phyloP scores from a whole-genome alignment of 2,797 vertebrate species.

The Muscicapa striata region DNA sequence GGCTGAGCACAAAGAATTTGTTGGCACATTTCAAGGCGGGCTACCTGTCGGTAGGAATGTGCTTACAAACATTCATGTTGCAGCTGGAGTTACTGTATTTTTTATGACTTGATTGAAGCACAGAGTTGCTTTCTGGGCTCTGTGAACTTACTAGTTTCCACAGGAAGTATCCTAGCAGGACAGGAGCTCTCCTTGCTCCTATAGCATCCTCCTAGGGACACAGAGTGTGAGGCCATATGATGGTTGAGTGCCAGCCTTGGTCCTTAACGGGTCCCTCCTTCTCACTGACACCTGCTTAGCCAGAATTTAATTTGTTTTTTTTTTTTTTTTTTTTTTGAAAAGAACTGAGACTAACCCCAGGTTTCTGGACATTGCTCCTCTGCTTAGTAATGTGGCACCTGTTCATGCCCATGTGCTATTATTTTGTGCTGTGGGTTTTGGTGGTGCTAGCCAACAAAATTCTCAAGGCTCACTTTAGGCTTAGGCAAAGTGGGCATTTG shows the following conservation, averaged over 20 bases:
- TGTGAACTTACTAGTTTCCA: not conserved
- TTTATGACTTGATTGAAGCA: not conserved
- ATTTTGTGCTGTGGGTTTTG: not conserved
- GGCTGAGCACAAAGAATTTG: not conserved
- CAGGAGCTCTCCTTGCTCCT: not conserved
- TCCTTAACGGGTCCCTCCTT: not conserved
- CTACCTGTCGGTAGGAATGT: not conserved
- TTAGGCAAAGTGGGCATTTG: not conserved
- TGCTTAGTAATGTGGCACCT: not conserved
- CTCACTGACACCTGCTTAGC: not conserved
- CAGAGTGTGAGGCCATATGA: rapidly evolving
- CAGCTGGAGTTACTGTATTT: not conserved
- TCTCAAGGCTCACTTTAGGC: not conserved
- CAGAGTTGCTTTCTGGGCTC: not conserved
- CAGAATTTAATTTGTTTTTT: not conserved
- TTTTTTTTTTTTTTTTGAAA: not conserved
- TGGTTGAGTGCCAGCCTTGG: not conserved
- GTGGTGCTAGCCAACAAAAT: not conserved
- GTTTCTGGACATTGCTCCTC: not conserved
- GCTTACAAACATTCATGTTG: not conserved
- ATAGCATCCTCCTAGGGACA: not conserved
- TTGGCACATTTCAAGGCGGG: not conserved
- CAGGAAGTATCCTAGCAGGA: not conserved
- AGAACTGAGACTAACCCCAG: not conserved
- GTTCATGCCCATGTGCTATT: not conserved